Percentiles rank a stretch among this genome's conserved stretches.
Conservation (phyloP, 2,113 vertebrate species). For the Seriola rivoliana region DNA sequence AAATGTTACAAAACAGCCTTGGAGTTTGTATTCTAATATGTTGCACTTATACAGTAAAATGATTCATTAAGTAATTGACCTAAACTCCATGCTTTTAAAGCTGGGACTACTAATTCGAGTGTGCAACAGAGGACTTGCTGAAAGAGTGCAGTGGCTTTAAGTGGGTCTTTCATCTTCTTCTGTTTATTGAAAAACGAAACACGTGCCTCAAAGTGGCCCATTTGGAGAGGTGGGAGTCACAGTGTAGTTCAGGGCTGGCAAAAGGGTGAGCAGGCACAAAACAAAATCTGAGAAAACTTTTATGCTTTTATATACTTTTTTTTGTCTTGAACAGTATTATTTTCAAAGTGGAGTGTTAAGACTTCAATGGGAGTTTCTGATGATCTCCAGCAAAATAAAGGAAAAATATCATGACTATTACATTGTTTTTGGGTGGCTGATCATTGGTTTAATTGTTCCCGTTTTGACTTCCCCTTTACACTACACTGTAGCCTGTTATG, state of each 20-base stretch:
- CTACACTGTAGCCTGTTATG: background rate
- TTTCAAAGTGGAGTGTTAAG: background rate
- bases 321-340: background rate
- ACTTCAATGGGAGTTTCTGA: background rate
- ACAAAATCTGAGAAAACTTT: slow-evolving; percentile 25
- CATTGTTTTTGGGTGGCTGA: background rate
- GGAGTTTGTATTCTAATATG: background rate
- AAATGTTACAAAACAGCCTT: background rate
- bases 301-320: too few species aligned
- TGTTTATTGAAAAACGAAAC: slow-evolving; percentile 77
- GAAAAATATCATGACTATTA: background rate
- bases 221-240: slow-evolving; percentile 54
- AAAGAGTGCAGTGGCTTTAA: slow-evolving; percentile 51
- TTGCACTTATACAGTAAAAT: background rate
- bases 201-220: slow-evolving; percentile 65
- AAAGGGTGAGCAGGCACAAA: background rate
- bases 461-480: background rate
- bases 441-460: slow-evolving; percentile 10
- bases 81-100: slow-evolving; percentile 5
- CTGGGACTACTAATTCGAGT: slow-evolving; percentile 9
- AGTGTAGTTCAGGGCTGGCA: background rate
- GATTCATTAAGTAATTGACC: slow-evolving; percentile 28
- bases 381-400: background rate
- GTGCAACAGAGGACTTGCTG: slow-evolving; percentile 31
- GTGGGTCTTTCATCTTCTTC: slow-evolving; percentile 55